Evolutionary conservation across 2,113 vertebrate genomes (phyloP).

Genomic region (Crotophaga sulcirostris): DNA sequence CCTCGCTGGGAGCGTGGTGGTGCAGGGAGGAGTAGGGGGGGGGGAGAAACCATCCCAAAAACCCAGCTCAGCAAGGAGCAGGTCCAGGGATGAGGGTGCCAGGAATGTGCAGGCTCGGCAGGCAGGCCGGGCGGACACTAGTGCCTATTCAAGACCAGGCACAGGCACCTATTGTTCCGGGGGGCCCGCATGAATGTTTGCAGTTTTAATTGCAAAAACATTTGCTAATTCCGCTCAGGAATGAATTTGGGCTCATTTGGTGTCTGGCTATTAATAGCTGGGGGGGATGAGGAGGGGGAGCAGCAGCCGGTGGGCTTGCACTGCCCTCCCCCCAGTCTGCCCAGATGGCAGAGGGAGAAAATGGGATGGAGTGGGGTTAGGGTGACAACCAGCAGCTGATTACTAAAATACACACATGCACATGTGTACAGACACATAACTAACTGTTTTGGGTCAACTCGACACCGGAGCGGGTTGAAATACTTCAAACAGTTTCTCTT

Average conservation of each 20-base stretch:
- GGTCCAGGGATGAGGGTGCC: slow-evolving; percentile 62
- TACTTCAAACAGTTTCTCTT: background rate
- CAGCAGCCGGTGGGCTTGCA: slow-evolving; percentile 42
- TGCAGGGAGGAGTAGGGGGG: background rate
- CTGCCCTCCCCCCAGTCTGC: background rate
- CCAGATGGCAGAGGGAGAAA: background rate
- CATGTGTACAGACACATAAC: background rate
- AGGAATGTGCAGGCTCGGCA: slow-evolving; percentile 74
- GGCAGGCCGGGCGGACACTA: slow-evolving; percentile 63
- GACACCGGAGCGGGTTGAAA: background rate
- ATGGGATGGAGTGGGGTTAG: background rate
- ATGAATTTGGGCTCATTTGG: slow-evolving; percentile 63
- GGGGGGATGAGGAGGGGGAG: background rate
- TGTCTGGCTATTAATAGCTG: slow-evolving; percentile 66
- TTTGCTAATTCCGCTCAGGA: slow-evolving; percentile 71
- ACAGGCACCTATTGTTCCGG: slow-evolving; percentile 77
- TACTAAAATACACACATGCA: background rate
- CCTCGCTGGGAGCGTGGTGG: background rate
- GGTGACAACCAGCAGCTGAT: background rate
- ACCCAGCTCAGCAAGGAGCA: slow-evolving; percentile 9
- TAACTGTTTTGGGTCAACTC: background rate
- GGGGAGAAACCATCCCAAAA: background rate
- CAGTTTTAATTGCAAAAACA: slow-evolving; percentile 75
- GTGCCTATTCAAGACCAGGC: slow-evolving; percentile 72
- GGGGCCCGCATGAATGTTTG: slow-evolving; percentile 65